These are phyloP conservation scores for Acanthopleura granulata DNA, from an alignment of 2,888 invertebrate species.

Conservation along the genomic window DNA sequence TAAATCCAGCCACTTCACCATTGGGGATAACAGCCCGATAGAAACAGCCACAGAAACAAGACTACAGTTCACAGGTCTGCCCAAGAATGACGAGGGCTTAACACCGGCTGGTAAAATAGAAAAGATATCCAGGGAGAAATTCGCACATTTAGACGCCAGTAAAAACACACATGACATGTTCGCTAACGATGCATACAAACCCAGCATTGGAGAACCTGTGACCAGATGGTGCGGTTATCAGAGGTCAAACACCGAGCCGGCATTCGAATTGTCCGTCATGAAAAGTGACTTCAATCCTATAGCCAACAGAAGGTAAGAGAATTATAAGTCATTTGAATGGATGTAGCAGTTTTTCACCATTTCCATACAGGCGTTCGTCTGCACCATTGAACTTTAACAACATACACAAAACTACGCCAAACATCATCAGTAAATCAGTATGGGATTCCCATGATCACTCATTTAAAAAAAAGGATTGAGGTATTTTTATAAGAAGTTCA, in stretches of 20 bases:
- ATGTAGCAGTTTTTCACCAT: no score
- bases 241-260: conserved; percentile 30
- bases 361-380: no score
- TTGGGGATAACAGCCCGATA: conserved; percentile 45
- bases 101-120: conserved; percentile 50
- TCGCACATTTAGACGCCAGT: conserved; percentile 46
- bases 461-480: no score
- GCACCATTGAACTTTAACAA: no score
- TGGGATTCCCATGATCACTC: no score
- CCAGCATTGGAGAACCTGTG: conserved; percentile 42
- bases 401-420: no score
- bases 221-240: conserved; percentile 36
- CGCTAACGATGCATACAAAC: conserved; percentile 45
- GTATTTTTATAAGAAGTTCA: no score
- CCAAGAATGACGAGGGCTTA: conserved; percentile 36
- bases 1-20: conserved; percentile 48
- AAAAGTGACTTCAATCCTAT: conserved; percentile 53
- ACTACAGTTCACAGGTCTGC: conserved; percentile 41
- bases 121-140: conserved; percentile 36
- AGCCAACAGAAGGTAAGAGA: conserved; percentile 38
- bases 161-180: conserved; percentile 49
- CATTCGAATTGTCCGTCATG: conserved; percentile 51
- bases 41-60: conserved; percentile 45
- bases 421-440: no score
- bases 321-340: no score